These are phyloP conservation scores for Pseudomugil tenellus DNA, from an alignment of 2,797 vertebrate species.

Conservation along the genomic window DNA sequence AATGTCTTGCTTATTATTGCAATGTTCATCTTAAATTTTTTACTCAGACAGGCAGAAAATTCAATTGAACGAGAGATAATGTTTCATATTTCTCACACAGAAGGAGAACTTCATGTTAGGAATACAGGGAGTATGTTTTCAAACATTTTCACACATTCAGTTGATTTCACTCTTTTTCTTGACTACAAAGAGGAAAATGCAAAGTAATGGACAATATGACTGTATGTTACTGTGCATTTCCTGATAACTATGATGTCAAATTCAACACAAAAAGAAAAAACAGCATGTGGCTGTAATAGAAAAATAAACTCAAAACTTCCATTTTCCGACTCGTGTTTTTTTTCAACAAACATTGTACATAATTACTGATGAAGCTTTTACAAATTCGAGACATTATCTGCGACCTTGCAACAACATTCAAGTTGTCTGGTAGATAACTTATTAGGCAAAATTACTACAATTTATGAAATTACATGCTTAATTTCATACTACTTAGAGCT, in stretches of 20 bases:
- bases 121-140: neutral
- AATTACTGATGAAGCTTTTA: slow-evolving; percentile 22
- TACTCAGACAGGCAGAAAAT: slow-evolving; percentile 60
- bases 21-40: slow-evolving; percentile 46
- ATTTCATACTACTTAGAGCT: slow-evolving; percentile 50
- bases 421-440: slow-evolving; percentile 57
- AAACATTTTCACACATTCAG: neutral
- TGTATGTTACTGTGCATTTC: neutral
- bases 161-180: slow-evolving; percentile 4
- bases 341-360: slow-evolving; percentile 16
- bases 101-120: neutral
- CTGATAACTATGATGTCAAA: neutral
- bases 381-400: slow-evolving; percentile 37
- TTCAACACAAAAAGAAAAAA: slow-evolving; percentile 1
- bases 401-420: slow-evolving; percentile 37
- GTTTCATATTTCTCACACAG: slow-evolving; percentile 27
- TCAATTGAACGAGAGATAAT: slow-evolving; percentile 29
- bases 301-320: neutral
- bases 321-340: slow-evolving; percentile 13
- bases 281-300: slow-evolving; percentile 26
- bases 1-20: slow-evolving; percentile 56
- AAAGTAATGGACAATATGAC: neutral
- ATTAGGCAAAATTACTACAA: slow-evolving; percentile 42
- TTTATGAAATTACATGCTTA: slow-evolving; percentile 63
- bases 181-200: neutral